Percentiles rank a stretch among this genome's conserved stretches.
phyloP scores from a whole-genome alignment of 1,140 invertebrate species.

The Neodiprion pinetum region DNA sequence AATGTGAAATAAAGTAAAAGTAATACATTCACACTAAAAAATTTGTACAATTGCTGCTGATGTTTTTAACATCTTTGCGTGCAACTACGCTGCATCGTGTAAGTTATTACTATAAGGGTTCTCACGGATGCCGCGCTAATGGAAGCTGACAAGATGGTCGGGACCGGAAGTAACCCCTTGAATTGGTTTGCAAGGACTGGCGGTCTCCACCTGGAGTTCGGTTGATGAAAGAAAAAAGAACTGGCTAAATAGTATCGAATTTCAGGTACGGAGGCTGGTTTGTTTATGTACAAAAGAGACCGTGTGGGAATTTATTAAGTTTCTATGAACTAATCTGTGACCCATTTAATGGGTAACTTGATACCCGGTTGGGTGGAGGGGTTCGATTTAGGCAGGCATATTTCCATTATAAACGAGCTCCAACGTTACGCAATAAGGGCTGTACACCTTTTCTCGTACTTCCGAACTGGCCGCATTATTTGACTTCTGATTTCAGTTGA shows the following conservation, averaged over 20 bases:
- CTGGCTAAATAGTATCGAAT: constrained; percentile 1
- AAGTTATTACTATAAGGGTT: not conserved
- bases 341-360: constrained; percentile 7
- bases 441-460: no score
- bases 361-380: not conserved
- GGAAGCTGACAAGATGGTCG: constrained; percentile 1
- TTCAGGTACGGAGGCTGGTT: not conserved
- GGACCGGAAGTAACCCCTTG: constrained; percentile 3
- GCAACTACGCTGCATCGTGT: no score
- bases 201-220: not conserved
- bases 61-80: no score
- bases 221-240: not conserved
- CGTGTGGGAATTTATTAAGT: constrained; percentile 5
- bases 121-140: not conserved
- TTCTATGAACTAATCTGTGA: not conserved
- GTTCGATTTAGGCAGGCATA: not conserved
- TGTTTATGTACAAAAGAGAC: constrained; percentile 6
- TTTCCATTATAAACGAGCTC: no score
- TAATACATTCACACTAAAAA: no score
- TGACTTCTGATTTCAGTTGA: no score
- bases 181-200: not conserved
- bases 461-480: no score
- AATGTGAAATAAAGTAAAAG: no score
- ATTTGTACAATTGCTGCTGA: no score
- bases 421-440: no score